phyloP scores from a whole-genome alignment of 1,140 invertebrate species.

The Agrilus planipennis region DNA sequence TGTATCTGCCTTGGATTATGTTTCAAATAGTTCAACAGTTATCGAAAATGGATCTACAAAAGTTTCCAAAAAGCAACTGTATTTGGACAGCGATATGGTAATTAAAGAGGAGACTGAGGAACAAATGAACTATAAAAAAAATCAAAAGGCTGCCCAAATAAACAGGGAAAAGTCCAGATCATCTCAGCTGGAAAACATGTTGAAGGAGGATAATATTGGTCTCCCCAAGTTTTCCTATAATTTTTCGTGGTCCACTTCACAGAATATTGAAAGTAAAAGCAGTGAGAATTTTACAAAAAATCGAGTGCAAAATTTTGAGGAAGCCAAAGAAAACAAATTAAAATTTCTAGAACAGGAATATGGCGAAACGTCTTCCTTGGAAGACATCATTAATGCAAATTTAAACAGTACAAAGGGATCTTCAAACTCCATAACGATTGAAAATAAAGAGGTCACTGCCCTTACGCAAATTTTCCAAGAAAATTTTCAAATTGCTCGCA shows the following conservation, averaged over 20 bases:
- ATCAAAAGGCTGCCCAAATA: too few species aligned
- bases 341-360: not conserved
- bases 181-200: too few species aligned
- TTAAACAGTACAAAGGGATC: too few species aligned
- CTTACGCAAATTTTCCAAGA: not conserved
- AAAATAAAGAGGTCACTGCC: not conserved
- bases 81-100: too few species aligned
- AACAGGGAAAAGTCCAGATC: too few species aligned
- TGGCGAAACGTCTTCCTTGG: not conserved
- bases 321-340: not conserved
- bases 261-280: not conserved
- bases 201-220: not conserved
- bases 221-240: not conserved
- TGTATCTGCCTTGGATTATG: too few species aligned
- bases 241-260: not conserved
- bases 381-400: constrained; percentile 16
- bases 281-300: not conserved
- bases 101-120: too few species aligned
- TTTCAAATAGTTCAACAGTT: too few species aligned
- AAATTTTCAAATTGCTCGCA: constrained; percentile 22
- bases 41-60: too few species aligned
- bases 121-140: too few species aligned
- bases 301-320: not conserved
- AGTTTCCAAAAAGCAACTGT: too few species aligned
- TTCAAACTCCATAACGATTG: too few species aligned